Percentiles rank a stretch among this genome's conserved stretches.
These are phyloP conservation scores for Tragopan temminckii DNA, from an alignment of 2,797 vertebrate genomes.

Conservation along the genomic window DNA sequence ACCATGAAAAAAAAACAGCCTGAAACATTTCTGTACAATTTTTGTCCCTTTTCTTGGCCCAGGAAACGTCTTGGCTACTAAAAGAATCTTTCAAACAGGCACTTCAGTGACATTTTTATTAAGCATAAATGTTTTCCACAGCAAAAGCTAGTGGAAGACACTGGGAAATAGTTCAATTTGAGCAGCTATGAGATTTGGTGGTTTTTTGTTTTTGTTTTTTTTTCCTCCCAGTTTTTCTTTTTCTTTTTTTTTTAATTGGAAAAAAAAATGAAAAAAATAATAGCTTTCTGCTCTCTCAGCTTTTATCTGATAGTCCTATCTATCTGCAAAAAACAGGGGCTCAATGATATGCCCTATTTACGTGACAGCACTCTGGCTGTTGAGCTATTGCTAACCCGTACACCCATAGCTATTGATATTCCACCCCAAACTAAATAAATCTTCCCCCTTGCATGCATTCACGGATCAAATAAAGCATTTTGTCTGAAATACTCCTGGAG, in stretches of 20 bases:
- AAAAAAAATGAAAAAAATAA: background rate
- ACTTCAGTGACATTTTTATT: background rate
- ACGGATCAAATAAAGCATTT: background rate
- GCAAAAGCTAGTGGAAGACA: background rate
- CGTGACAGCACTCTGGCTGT: background rate
- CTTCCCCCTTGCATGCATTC: background rate
- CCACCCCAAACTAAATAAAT: background rate
- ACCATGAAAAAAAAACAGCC: rapidly evolving
- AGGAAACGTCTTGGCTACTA: background rate
- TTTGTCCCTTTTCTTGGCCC: background rate
- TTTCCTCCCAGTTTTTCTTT: rapidly evolving
- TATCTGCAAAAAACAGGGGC: background rate
- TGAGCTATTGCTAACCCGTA: background rate
- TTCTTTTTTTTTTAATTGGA: background rate
- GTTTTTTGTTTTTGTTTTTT: background rate
- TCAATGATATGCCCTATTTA: background rate
- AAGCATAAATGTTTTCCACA: background rate
- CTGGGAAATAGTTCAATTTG: background rate
- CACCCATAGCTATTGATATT: background rate
- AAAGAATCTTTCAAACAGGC: background rate
- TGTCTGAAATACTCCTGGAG: background rate
- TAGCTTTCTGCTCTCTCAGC: background rate
- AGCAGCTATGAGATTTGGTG: background rate
- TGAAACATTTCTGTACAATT: background rate
- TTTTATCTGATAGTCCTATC: background rate